These are phyloP conservation scores for Nothocercus julius DNA, from an alignment of 2,113 vertebrate genomes.

Conservation along the genomic window DNA sequence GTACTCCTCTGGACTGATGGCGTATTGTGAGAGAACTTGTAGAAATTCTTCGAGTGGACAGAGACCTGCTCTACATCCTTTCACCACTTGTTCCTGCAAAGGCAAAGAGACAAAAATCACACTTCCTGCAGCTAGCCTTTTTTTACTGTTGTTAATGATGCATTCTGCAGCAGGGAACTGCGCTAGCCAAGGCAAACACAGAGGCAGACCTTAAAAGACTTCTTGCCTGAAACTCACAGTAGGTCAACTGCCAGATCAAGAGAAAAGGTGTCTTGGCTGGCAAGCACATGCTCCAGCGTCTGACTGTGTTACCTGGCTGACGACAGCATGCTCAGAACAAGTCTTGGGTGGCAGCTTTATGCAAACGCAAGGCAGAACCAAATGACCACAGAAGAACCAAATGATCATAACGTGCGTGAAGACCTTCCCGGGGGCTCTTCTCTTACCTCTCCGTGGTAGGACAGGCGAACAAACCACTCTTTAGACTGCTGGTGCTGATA, in stretches of 20 bases:
- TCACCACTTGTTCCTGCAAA: conserved; percentile 85
- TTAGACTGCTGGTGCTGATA: conserved; percentile 82
- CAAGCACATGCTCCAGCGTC: not conserved
- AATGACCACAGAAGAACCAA: not conserved
- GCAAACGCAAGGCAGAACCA: not conserved
- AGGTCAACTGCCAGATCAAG: not conserved
- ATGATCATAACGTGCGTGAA: not conserved
- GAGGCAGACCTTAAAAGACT: not conserved
- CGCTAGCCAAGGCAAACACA: not conserved
- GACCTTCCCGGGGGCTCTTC: not conserved
- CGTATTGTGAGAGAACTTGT: conserved; percentile 75
- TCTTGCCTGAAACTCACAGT: not conserved
- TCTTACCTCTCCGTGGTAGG: conserved; percentile 86
- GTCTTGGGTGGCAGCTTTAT: not conserved
- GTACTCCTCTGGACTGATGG: conserved; percentile 79
- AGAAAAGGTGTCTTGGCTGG: not conserved
- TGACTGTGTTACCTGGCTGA: not conserved
- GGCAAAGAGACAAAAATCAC: conserved; percentile 9
- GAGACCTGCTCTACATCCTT: conserved; percentile 85
- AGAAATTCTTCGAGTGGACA: conserved; percentile 91
- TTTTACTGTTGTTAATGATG: not conserved
- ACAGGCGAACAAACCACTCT: conserved; percentile 86
- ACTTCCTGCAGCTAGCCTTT: not conserved
- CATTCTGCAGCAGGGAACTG: not conserved
- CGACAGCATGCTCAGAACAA: rapidly evolving